These are phyloP conservation scores for Delia radicum DNA, from an alignment of 1,140 invertebrate genomes.

Conservation along the genomic window DNA sequence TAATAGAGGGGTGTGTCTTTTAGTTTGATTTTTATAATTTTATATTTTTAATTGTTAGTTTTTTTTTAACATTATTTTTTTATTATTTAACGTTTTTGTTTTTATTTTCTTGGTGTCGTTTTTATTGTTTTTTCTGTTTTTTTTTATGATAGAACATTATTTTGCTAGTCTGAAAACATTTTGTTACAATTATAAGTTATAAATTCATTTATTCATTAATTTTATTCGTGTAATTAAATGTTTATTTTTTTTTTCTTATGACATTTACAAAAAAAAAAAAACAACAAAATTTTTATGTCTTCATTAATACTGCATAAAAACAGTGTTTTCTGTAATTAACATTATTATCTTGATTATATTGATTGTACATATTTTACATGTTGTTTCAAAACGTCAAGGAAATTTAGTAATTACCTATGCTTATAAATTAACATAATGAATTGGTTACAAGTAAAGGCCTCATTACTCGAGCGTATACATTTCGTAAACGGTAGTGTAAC, in stretches of 20 bases:
- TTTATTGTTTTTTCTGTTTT: slow-evolving; percentile 5
- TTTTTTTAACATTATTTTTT: neutral
- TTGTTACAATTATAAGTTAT: slow-evolving; percentile 1
- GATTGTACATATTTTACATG: neutral
- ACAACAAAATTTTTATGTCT: slow-evolving; percentile 7
- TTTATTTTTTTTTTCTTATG: too few relatives aligned
- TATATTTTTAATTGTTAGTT: neutral
- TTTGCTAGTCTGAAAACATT: neutral
- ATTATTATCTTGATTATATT: neutral
- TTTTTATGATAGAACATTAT: slow-evolving; percentile 5
- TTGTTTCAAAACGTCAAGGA: too few relatives aligned
- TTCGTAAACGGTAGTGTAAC: too few relatives aligned
- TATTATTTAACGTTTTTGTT: neutral
- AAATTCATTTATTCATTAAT: neutral
- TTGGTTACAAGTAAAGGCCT: too few relatives aligned
- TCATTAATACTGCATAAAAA: slow-evolving; percentile 20
- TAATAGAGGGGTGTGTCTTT: slow-evolving; percentile 3
- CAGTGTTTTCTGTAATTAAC: slow-evolving; percentile 8
- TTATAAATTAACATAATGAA: too few relatives aligned
- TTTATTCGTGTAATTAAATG: slow-evolving; percentile 12
- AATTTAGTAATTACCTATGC: too few relatives aligned
- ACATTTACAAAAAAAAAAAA: neutral
- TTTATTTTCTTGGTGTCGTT: neutral
- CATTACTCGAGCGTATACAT: too few relatives aligned
- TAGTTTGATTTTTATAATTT: slow-evolving; percentile 9